Conservation (phyloP, 64 coral and sea anemone species). For the Montipora cactus region DNA sequence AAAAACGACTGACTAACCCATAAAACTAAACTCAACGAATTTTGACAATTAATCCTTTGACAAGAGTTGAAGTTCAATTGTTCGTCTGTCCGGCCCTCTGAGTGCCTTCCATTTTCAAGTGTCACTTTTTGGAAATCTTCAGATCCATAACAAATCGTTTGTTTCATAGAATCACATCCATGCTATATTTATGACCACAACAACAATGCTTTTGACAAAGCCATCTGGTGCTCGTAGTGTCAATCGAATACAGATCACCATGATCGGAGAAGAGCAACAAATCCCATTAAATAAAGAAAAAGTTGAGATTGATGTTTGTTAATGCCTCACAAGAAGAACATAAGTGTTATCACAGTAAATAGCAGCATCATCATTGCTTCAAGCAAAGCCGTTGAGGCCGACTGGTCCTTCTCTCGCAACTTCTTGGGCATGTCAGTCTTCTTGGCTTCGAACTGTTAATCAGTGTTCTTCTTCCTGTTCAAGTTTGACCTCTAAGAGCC, state of each 20-base stretch:
- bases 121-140: neutral
- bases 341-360: neutral
- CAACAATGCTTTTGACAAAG: neutral
- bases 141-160: neutral
- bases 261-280: neutral
- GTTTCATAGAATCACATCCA: neutral
- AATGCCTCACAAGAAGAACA: neutral
- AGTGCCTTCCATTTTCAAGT: neutral
- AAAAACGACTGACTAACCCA: too few relatives aligned
- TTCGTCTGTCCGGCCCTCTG: neutral
- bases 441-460: neutral
- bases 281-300: neutral
- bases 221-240: neutral
- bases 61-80: neutral
- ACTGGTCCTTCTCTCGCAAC: constrained; percentile 9
- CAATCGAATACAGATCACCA: neutral
- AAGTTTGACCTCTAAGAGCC: neutral
- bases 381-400: neutral
- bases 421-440: neutral
- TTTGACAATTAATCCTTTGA: too few relatives aligned
- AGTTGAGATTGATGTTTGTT: neutral
- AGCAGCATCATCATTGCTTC: constrained; percentile 2
- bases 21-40: too few relatives aligned
- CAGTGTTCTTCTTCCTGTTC: neutral
- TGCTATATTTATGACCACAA: neutral